Evolutionary conservation across 1,140 invertebrate species (phyloP), one percentile per base, ranked within the genome.

Genomic region (Coptotermes formosanus): DNA sequence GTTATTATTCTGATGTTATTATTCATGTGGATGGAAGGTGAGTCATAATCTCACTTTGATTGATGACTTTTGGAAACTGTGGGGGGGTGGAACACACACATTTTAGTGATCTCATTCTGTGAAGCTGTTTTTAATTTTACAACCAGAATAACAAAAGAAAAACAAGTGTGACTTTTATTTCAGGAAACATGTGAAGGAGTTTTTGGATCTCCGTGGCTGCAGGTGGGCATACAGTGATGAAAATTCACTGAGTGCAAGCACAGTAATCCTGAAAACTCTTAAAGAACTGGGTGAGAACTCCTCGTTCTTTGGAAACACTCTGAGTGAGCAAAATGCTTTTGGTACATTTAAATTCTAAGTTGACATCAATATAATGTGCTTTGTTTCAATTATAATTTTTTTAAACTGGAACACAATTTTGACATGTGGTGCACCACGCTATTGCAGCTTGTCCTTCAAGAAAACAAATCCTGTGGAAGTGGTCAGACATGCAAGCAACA

Each of bases 1-100:
- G 93, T 87, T 94, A 93, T 88, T 94, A 92, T 88, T 92, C 93
- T 25, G 94, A 94, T 88, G 89, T 94, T 44, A 93, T 94, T 23
- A 92, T 94, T 84, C 93, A 94, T 88, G 89, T 89, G 69, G 92
- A 93, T 88, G 92, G 93, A 88, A 92, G 91, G 93, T 94, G 91
- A 91, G 91, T 44, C 12, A 14, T 30, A 43, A 44, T 44, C 82
- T 21, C 84, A 43, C 7, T 85, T 19, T 64, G 59, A 3, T 19
- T 64, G 21, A 64, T 23, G 19, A 64, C 19, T 64, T n/a, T 64
- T 64, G 59, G 59, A 23, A 64, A 19, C 21, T 0, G 38, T 2
- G 38, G 38, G 38, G 38, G 38, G 38, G 38, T 2, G 38, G 38
- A 38, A 38, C 2, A 38, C 2, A 38, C 52, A 55, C 16, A 55